Percentiles rank a stretch among this genome's conserved stretches.
These are phyloP conservation scores for Cryptocheilus praepositus DNA, from an alignment of 2,888 invertebrate genomes.

Conservation along the genomic window DNA sequence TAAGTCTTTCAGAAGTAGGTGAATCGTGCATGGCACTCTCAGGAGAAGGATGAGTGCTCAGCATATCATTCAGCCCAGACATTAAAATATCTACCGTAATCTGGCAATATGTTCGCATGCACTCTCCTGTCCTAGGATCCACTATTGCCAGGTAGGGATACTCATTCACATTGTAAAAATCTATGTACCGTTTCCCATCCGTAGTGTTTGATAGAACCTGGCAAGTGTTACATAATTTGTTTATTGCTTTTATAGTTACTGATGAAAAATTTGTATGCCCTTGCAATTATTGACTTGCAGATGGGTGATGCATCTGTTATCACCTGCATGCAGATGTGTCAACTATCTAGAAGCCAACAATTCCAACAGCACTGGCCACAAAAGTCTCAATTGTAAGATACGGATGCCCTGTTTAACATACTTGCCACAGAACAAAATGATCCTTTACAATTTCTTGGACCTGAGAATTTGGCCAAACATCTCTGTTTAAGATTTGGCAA, in stretches of 20 bases:
- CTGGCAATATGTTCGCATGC: slow-evolving; percentile 68
- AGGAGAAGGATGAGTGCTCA: slow-evolving; percentile 71
- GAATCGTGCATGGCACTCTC: slow-evolving; percentile 63
- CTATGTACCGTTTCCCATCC: slow-evolving; percentile 80
- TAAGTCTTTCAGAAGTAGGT: slow-evolving; percentile 48
- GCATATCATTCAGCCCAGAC: slow-evolving; percentile 70
- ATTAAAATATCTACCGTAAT: slow-evolving; percentile 70
- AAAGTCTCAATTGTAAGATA: no score
- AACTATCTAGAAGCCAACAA: no score
- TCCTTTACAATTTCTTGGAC: slow-evolving; percentile 79
- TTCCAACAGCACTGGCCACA: no score
- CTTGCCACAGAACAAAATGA: slow-evolving; percentile 84
- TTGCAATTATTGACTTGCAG: no score
- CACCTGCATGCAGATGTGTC: no score
- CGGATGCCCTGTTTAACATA: slow-evolving; percentile 53
- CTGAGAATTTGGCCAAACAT: slow-evolving; percentile 81
- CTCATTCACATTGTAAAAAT: slow-evolving; percentile 80
- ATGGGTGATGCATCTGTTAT: no score
- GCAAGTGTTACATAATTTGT: slow-evolving; percentile 19
- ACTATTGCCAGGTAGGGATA: slow-evolving; percentile 82
- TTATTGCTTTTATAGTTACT: no score
- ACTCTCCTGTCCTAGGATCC: slow-evolving; percentile 83
- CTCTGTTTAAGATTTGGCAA: slow-evolving; percentile 83
- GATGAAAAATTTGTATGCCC: neutral
- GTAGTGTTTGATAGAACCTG: slow-evolving; percentile 74